Percentiles rank a stretch among this genome's conserved stretches.
Conservation (phyloP, 2,113 vertebrate genomes). For the Lagenorhynchus albirostris region DNA sequence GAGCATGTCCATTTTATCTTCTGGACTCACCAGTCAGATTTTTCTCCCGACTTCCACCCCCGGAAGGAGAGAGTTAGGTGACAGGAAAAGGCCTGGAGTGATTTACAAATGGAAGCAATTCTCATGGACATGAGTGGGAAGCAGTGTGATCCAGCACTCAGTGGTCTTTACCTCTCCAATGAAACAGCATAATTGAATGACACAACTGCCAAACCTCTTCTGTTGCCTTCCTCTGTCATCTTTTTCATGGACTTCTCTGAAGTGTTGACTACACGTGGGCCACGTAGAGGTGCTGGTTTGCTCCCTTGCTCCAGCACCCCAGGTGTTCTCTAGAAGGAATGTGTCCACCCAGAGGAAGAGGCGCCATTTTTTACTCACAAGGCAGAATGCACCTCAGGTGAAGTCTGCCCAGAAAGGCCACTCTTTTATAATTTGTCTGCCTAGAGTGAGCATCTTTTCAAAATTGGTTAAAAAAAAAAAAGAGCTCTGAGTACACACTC, state of each 20-base stretch:
- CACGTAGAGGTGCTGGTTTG: neutral
- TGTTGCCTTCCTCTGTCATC: neutral
- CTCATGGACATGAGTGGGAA: neutral
- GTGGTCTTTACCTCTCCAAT: neutral
- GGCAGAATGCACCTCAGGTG: neutral
- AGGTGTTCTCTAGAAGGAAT: neutral
- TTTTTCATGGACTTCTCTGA: neutral
- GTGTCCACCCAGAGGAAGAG: neutral
- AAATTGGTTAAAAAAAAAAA: neutral
- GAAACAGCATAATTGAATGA: neutral
- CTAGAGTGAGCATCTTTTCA: neutral
- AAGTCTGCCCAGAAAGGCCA: neutral
- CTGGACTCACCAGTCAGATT: neutral
- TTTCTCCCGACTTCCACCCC: neutral
- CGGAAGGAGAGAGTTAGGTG: neutral
- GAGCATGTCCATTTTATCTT: neutral
- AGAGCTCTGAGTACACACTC: neutral
- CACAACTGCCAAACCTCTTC: neutral
- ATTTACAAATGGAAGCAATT: neutral
- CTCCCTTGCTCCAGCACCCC: neutral
- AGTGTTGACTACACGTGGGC: neutral
- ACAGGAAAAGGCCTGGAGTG: neutral
- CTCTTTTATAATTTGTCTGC: neutral
- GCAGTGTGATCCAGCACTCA: too few species aligned
- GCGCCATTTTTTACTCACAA: neutral